Evolutionary conservation across 2,888 invertebrate species (phyloP).

Genomic region (Drosophila mulleri): DNA sequence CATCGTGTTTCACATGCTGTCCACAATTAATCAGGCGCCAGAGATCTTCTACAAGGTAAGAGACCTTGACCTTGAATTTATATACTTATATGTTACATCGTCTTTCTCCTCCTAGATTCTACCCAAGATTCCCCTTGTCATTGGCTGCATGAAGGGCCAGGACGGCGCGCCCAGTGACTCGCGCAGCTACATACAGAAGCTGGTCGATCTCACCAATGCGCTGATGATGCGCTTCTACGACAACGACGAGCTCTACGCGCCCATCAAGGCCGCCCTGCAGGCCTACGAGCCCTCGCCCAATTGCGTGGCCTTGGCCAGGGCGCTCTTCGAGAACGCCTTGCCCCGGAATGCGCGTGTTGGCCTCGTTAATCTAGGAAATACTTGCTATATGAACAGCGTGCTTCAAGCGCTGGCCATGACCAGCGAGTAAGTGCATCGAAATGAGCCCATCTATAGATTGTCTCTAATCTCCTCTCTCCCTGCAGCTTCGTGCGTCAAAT

Average conservation of each 20-base stretch:
- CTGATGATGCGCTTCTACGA: constrained; percentile 86
- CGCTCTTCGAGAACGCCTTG: constrained; percentile 63
- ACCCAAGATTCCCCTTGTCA: constrained; percentile 86
- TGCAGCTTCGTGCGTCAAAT: constrained; percentile 89
- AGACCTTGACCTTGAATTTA: background rate
- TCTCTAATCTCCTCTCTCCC: background rate
- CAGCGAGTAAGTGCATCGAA: constrained; percentile 87
- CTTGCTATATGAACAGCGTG: constrained; percentile 95
- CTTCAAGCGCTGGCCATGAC: constrained; percentile 94
- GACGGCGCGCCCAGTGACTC: constrained; percentile 87
- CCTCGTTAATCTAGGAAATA: constrained; percentile 93
- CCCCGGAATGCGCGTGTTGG: constrained; percentile 87
- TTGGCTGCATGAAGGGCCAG: constrained; percentile 87
- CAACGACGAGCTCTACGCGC: constrained; percentile 85
- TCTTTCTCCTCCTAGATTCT: constrained; percentile 46
- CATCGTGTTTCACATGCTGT: constrained; percentile 88
- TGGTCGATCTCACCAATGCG: constrained; percentile 87
- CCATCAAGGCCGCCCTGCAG: constrained; percentile 85
- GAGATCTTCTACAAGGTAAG: constrained; percentile 87
- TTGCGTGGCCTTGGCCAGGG: constrained; percentile 82
- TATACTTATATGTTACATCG: background rate
- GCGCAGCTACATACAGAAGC: constrained; percentile 86
- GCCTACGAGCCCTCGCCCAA: constrained; percentile 86
- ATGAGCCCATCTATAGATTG: background rate
- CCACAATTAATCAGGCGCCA: constrained; percentile 87